Base-by-base conservation (phyloP, 2,113 vertebrate species). In the Spheniscus mendiculus region DNA sequence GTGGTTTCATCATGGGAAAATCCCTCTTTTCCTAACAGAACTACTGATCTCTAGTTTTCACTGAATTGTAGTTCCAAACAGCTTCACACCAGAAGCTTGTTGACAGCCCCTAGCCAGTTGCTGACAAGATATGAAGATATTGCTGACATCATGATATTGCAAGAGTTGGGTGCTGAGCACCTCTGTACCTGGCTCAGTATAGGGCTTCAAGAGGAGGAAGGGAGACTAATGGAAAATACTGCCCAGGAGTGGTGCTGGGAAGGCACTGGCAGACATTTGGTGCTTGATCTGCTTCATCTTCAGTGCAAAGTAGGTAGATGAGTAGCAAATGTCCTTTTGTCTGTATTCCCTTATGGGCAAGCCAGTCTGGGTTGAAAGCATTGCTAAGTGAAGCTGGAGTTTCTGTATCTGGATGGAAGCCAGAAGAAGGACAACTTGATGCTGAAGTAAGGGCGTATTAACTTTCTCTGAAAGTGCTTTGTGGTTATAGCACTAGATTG, bases 341-440 rank as follows among this genome's bases (percentile, higher is more conserved):
- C n/a, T 53, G 5, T 10, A 26, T 38, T 13, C 7, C 9, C 22
- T 49, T 21, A 4, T 0, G 0, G 47, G 8, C 11, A 71, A 87
- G 16, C 8, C 14, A 36, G 29, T 34, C 38, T 36, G 44, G 26
- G 15, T 22, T 70, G 66, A 59, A 70, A 69, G 13, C 8, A 23
- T 9, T 1, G 2, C 8, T 4, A 30, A 47, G 34, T 21, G 61
- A 56, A 82, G 30, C 3, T 44, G 44, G 59, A 71, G 42, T 12
- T 55, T 72, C 44, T 74, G 18, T 4, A 2, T 4, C 23, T 22
- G 23, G 32, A 5, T 49, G 36, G 58, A 73, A 79, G 26, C 6
- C 58, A 56, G 45, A n/a, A 70, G 71, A 19, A 79, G 30, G 29
- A 74, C 23, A 56, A 18, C 3, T 13, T 20, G 34, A 36, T 67